A percentile compares a stretch with the other conserved stretches of the same genome.
Conservation (phyloP, 35 echinoderm and acorn worm species). For the Holothuria glaberrima region DNA sequence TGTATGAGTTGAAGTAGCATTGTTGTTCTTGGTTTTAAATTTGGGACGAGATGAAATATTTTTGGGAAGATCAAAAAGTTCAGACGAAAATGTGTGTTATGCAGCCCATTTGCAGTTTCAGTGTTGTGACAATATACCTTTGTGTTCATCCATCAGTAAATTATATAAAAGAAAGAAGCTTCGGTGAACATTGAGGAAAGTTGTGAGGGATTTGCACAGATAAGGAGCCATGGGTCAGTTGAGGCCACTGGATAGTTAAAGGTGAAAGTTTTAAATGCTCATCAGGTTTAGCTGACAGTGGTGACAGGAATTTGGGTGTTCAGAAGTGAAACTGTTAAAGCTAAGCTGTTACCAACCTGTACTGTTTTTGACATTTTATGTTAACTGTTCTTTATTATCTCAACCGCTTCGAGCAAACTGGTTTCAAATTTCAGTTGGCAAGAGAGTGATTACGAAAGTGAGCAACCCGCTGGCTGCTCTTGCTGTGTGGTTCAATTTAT, state of each 20-base stretch:
- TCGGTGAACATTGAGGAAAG: background rate
- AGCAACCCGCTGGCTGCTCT: constrained; percentile 15
- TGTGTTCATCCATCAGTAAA: background rate
- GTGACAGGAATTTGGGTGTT: background rate
- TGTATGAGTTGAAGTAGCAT: constrained; percentile 4
- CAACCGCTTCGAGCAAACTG: background rate
- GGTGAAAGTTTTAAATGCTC: background rate
- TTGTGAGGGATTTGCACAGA: background rate
- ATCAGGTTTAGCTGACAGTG: background rate
- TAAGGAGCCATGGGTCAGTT: background rate
- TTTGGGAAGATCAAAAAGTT: background rate
- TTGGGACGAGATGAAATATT: background rate
- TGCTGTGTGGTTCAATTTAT: constrained; percentile 19
- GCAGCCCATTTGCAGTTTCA: constrained; percentile 11
- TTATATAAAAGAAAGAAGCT: background rate
- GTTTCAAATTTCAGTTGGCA: constrained; percentile 15
- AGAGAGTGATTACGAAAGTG: constrained; percentile 23
- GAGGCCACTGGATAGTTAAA: constrained; percentile 5
- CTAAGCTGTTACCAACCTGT: background rate
- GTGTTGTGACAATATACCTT: background rate
- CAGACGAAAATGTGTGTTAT: background rate
- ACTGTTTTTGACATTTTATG: background rate
- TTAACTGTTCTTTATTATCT: background rate
- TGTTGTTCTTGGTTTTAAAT: background rate
- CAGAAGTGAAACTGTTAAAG: background rate